Conservation (phyloP, 2,888 invertebrate genomes). For the Anarsia innoxiella region DNA sequence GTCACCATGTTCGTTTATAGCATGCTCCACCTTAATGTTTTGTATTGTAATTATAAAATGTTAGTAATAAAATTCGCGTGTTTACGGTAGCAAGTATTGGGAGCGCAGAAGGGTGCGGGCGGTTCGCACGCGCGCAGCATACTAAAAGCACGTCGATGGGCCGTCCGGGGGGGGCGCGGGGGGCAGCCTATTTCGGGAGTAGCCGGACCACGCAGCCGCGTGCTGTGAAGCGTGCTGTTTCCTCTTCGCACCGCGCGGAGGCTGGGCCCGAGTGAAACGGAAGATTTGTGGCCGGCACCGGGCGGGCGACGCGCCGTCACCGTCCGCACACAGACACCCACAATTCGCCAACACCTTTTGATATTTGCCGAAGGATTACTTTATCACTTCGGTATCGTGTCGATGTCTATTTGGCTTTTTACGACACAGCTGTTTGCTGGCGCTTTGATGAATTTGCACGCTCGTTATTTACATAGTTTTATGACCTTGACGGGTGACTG, state of each 20-base stretch:
- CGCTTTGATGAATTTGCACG: too few relatives aligned
- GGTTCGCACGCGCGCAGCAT: slow-evolving; percentile 75
- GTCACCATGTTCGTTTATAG: slow-evolving; percentile 61
- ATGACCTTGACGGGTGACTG: too few relatives aligned
- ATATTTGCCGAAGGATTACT: slow-evolving; percentile 8
- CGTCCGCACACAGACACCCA: slow-evolving; percentile 24
- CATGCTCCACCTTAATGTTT: slow-evolving; percentile 39
- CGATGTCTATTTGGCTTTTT: slow-evolving; percentile 2
- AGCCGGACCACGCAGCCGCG: slow-evolving; percentile 72
- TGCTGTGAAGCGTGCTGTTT: slow-evolving; percentile 74
- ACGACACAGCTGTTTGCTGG: too few relatives aligned
- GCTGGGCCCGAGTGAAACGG: slow-evolving; percentile 72
- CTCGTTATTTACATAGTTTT: too few relatives aligned
- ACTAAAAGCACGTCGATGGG: slow-evolving; percentile 75
- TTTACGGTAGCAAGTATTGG: slow-evolving; percentile 44
- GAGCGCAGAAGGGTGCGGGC: slow-evolving; percentile 72
- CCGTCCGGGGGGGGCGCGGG: slow-evolving; percentile 52
- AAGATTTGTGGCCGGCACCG: slow-evolving; percentile 66
- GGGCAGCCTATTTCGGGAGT: slow-evolving; percentile 72
- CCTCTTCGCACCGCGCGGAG: slow-evolving; percentile 64
- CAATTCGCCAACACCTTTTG: slow-evolving; percentile 13
- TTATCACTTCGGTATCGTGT: slow-evolving; percentile 3
- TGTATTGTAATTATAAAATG: slow-evolving; percentile 21
- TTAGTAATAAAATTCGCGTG: slow-evolving; percentile 43
- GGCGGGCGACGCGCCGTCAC: slow-evolving; percentile 32